A percentile compares a stretch with the other conserved stretches of the same genome.
These are phyloP conservation scores for Belgica antarctica DNA, from an alignment of 2,888 invertebrate genomes.

Conservation along the genomic window DNA sequence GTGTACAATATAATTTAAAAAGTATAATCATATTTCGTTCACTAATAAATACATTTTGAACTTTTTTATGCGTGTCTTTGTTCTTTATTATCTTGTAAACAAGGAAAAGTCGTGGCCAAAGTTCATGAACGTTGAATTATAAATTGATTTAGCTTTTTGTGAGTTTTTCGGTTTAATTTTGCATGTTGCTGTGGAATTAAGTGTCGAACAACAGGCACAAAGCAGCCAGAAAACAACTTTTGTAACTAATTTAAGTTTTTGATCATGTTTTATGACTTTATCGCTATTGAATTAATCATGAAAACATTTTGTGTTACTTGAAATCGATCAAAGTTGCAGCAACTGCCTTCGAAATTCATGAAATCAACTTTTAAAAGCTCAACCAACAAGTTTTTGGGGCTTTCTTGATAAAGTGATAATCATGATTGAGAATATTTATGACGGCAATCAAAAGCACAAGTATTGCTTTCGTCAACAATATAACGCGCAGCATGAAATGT, in stretches of 20 bases:
- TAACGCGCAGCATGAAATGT: neutral
- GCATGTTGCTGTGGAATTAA: too few relatives aligned
- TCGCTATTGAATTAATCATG: too few relatives aligned
- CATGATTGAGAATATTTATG: slow-evolving; percentile 30
- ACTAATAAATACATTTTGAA: neutral
- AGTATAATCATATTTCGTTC: neutral
- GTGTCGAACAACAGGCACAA: too few relatives aligned
- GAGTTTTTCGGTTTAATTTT: too few relatives aligned
- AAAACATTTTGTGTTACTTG: too few relatives aligned
- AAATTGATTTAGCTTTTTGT: neutral
- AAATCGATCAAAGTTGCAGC: too few relatives aligned
- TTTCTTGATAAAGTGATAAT: slow-evolving; percentile 37
- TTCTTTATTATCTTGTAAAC: neutral
- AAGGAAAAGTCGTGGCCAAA: neutral
- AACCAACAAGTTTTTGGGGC: too few relatives aligned
- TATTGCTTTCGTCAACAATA: neutral
- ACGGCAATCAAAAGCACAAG: slow-evolving; percentile 29
- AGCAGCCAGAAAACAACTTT: too few relatives aligned
- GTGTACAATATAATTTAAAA: neutral
- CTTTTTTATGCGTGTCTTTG: neutral
- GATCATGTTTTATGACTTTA: too few relatives aligned
- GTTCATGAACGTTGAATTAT: neutral
- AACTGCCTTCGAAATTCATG: too few relatives aligned
- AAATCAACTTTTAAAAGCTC: too few relatives aligned
- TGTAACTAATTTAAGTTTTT: too few relatives aligned